A percentile compares a stretch with the other conserved stretches of the same genome.
Conservation (phyloP, 2,113 vertebrate species). For the Eonycteris spelaea region DNA sequence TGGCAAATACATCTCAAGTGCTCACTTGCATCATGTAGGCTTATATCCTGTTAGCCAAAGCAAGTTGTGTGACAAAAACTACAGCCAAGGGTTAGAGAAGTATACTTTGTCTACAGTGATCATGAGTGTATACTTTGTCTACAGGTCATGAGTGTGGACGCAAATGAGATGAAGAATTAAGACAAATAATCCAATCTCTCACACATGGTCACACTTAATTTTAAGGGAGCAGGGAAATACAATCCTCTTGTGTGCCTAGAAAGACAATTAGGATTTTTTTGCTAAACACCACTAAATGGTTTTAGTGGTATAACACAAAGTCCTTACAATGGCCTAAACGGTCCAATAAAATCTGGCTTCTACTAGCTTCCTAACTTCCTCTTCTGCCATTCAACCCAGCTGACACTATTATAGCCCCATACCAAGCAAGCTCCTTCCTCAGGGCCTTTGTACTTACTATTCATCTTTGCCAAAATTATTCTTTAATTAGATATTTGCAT, state of each 20-base stretch:
- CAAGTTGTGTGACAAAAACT: background rate
- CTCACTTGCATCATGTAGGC: background rate
- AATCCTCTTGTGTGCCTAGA: background rate
- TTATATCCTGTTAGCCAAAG: background rate
- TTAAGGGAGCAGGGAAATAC: background rate
- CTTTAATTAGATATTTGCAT: background rate
- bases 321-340: background rate
- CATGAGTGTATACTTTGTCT: rapidly evolving
- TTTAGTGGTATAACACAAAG: background rate
- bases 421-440: background rate
- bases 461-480: background rate
- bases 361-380: background rate
- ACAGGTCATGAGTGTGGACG: background rate
- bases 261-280: background rate
- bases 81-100: background rate
- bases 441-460: background rate
- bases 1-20: background rate
- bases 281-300: background rate
- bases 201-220: background rate
- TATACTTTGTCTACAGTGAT: background rate
- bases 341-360: background rate
- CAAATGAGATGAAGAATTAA: background rate
- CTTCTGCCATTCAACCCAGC: background rate
- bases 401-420: background rate
- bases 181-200: background rate